Evolutionary conservation across 2,888 invertebrate species (phyloP), one percentile per base, ranked within the genome.

Genomic region (Diarsia mendica): DNA sequence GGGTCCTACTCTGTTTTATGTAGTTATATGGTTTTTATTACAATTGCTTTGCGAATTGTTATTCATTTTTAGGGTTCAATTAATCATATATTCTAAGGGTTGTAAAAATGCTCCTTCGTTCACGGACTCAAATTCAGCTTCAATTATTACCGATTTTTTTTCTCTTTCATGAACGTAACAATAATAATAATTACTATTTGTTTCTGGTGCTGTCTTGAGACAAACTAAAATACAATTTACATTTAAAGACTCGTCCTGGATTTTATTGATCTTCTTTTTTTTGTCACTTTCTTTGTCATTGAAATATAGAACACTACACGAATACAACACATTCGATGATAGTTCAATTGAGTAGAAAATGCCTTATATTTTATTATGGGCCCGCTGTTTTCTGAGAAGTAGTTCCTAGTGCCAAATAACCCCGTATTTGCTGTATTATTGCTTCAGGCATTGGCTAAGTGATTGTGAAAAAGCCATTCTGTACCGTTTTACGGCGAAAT

Each of bases 371-470:
- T 93, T 90, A 93, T 93, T 92, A 91, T 81, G 80, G 77, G 75
- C 74, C 80, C 76, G 79, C 87, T 88, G 89, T 90, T 92, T 91
- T 91, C 89, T 91, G 88, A 86, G 76, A 87, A 90, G 91, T 91
- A 90, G 90, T 92, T 92, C 85, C 79, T 83, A 87, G 88, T 87
- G 85, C 89, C 89, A 92, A 91, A 91, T 90, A 90, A 90, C 89
- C 91, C 88, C 82, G 75, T 81, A 84, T 83, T 85, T 84, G 67
- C 79, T 67, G 82, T 89, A 87, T 88, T 88, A 89, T 55, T 77
- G 88, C 88, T 75, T 51, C 69, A 48, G 83, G 88, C 86, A 78
- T 81, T 75, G 66, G 78, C 75, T 83, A 82, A 85, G 79, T 83
- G 69, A 72, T 77, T 83, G 76, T 74, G 82, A 80, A 85, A 84